These are phyloP conservation scores for Chrysolina americana DNA, from an alignment of 2,888 invertebrate species.

Conservation along the genomic window DNA sequence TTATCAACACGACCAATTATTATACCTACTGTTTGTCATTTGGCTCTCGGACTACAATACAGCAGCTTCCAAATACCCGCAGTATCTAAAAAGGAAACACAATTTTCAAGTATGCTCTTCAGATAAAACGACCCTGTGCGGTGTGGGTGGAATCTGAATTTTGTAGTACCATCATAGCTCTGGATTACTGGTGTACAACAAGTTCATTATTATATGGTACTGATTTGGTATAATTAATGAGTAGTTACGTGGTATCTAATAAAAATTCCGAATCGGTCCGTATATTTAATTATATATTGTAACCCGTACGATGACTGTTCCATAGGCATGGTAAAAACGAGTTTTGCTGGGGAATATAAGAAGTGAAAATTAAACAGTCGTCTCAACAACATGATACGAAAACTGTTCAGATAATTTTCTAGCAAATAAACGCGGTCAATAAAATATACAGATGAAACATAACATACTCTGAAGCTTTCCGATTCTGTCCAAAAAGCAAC, in stretches of 20 bases:
- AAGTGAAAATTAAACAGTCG: background rate
- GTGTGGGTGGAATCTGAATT: constrained; percentile 25
- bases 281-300: constrained; percentile 39
- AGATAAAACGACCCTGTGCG: constrained; percentile 15
- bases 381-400: too few relatives aligned
- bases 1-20: too few relatives aligned
- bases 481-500: too few relatives aligned
- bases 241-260: constrained; percentile 37
- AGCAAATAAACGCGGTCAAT: too few relatives aligned
- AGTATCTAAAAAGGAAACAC: constrained; percentile 23
- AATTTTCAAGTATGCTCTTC: constrained; percentile 20
- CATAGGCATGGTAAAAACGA: background rate
- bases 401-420: too few relatives aligned
- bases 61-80: constrained; percentile 1
- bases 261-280: constrained; percentile 41
- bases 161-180: constrained; percentile 19
- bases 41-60: background rate
- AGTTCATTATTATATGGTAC: constrained; percentile 24
- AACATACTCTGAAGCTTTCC: too few relatives aligned
- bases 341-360: background rate
- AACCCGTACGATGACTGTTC: constrained; percentile 31
- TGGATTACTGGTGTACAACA: background rate
- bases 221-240: constrained; percentile 29
- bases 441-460: too few relatives aligned
- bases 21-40: background rate